phyloP scores from a whole-genome alignment of 2,888 invertebrate species.

The Trisateles emortualis region DNA sequence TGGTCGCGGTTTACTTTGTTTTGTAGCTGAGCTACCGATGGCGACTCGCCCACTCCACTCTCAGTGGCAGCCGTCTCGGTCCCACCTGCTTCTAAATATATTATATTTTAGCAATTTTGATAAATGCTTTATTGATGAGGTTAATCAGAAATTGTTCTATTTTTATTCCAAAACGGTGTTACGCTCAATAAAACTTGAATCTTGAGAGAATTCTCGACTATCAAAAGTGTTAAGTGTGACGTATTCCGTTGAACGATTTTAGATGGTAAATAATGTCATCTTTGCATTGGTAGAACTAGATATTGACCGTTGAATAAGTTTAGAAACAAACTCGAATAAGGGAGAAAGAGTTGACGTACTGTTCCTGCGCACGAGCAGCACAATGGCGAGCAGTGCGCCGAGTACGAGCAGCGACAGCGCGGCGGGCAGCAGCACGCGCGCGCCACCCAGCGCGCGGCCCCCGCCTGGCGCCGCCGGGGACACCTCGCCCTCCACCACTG shows the following conservation, averaged over 20 bases:
- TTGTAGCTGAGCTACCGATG: conserved; percentile 92
- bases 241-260: too few relatives aligned
- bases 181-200: too few relatives aligned
- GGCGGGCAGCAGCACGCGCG: conserved; percentile 89
- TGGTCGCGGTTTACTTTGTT: conserved; percentile 93
- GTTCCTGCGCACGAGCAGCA: conserved; percentile 90
- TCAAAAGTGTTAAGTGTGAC: too few relatives aligned
- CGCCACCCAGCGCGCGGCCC: conserved; percentile 89
- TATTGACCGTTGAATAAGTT: too few relatives aligned
- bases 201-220: too few relatives aligned
- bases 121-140: background rate
- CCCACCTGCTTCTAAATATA: conserved; percentile 70
- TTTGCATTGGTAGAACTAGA: too few relatives aligned
- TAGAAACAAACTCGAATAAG: too few relatives aligned
- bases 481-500: conserved; percentile 88
- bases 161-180: too few relatives aligned
- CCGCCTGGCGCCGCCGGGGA: conserved; percentile 89
- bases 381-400: conserved; percentile 89
- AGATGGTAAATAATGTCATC: too few relatives aligned
- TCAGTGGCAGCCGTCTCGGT: conserved; percentile 76
- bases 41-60: conserved; percentile 90
- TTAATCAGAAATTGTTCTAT: too few relatives aligned
- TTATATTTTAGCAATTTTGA: background rate
- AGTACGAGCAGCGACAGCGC: conserved; percentile 89
- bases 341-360: too few relatives aligned